Evolutionary conservation across 2,797 vertebrate genomes (phyloP), one percentile per base, ranked within the genome.

Genomic region (Oryzias dopingdopingensis): DNA sequence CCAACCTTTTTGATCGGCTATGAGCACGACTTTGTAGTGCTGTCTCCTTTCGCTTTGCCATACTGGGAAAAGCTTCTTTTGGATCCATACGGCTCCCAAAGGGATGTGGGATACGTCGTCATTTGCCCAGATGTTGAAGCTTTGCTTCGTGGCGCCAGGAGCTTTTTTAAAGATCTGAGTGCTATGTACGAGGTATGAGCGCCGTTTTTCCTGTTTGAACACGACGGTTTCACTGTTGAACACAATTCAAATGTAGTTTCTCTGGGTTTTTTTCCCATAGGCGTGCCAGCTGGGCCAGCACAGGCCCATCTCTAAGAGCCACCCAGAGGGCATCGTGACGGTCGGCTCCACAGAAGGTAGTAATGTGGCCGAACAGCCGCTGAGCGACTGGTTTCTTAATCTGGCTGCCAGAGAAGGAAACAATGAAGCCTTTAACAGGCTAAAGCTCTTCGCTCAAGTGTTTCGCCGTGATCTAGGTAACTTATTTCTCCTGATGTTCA

Each of bases 31-130:
- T 99, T 96, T 75, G 92, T 99, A 92, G 96, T 99, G 91, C 94
- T 99, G 86, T 99, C 97, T 74, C 97, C 97, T 2, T 99, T 99
- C 74, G 96, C 95, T 7, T 87, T 99, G 85, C 96, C 97, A 6
- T 98, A 98, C 52, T 99, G 97, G 97, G 97, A 99, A 91, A 96
- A 97, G 88, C 93, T 99, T 83, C 94, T 98, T 82, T 84, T 99
- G 79, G 97, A 99, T 80, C 97, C 97, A 5, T 99, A 96, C 4
- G 96, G 97, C 70, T 97, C 96, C 60, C 97, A 98, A 79, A 91
- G 97, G 78, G 96, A 99, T 56, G 92, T 99, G 18, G 97, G 94
- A 46, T 99, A 99, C 32, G 94, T 99, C 5, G 95, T 99, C 84
- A 89, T 99, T 66, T 99, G 97, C 87, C 97, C 97, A 1, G 96